Evolutionary conservation across 1,140 invertebrate genomes (phyloP).

Genomic region (Hycleus phaleratus): DNA sequence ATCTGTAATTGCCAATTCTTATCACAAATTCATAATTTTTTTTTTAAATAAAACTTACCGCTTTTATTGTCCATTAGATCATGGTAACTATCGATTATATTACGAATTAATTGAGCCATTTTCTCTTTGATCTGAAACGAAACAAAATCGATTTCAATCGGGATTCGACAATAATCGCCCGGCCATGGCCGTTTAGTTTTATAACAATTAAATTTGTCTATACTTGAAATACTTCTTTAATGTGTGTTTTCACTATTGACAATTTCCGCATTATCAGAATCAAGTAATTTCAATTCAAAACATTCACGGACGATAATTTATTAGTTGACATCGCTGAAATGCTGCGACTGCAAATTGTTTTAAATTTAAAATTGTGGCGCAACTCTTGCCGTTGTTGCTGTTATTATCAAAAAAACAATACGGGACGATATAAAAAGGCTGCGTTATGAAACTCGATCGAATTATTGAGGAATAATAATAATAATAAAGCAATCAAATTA

Average conservation of each 20-base stretch:
- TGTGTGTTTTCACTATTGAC: no score
- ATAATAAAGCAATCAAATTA: not conserved
- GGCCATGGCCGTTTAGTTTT: no score
- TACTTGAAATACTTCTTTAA: no score
- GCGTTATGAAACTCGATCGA: no score
- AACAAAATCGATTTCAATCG: no score
- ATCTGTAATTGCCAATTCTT: slow-evolving; percentile 45
- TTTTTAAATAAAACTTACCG: slow-evolving; percentile 17
- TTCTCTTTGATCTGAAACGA: no score
- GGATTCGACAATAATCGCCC: no score
- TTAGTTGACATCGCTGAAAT: slow-evolving; percentile 7
- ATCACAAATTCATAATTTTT: slow-evolving; percentile 1
- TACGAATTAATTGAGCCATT: slow-evolving; percentile 18
- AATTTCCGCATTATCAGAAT: no score
- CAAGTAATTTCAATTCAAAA: slow-evolving; percentile 2
- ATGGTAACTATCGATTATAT: slow-evolving; percentile 24
- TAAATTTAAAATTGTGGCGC: slow-evolving; percentile 6
- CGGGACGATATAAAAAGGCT: no score
- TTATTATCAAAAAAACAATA: not conserved
- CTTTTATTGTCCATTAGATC: slow-evolving; percentile 31
- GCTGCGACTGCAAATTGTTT: slow-evolving; percentile 11
- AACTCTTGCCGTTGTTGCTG: not conserved
- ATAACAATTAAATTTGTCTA: no score
- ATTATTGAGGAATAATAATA: no score
- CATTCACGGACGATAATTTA: slow-evolving; percentile 2